Evolutionary conservation across 2,113 vertebrate species (phyloP).

Genomic region (Cheirogaleus medius): DNA sequence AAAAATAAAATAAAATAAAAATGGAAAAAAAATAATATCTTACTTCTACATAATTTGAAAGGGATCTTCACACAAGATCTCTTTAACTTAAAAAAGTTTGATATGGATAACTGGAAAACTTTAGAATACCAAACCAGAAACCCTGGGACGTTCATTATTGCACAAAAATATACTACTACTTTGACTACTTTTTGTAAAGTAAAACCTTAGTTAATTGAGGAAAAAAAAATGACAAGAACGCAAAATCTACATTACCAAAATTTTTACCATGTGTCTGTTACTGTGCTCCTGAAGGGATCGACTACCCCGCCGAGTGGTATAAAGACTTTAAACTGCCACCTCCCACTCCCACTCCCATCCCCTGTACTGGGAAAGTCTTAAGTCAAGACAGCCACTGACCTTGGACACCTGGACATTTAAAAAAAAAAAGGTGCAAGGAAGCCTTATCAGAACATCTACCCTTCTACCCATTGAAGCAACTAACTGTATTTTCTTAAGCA

Average conservation of each 20-base stretch:
- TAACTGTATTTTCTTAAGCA: not conserved
- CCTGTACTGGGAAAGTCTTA: not conserved
- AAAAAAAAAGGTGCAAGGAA: not conserved
- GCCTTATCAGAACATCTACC: not conserved
- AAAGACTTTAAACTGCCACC: not conserved
- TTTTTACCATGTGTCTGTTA: not conserved
- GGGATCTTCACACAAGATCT: not conserved
- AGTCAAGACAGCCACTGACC: not conserved
- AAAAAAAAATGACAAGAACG: not conserved
- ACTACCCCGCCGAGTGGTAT: not conserved
- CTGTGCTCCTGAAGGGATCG: not conserved
- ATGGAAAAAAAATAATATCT: not conserved
- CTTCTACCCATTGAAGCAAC: not conserved
- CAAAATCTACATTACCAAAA: not conserved
- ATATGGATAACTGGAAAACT: not conserved
- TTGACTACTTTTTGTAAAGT: not conserved
- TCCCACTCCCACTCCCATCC: no score
- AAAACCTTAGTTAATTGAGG: not conserved
- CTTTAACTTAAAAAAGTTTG: not conserved
- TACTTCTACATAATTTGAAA: not conserved
- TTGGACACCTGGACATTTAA: not conserved
- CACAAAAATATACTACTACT: not conserved
- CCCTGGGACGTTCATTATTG: not conserved
- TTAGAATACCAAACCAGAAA: not conserved
- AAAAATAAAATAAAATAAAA: no score